Base-by-base conservation (phyloP, 2,888 invertebrate genomes). In the Melolontha melolontha region DNA sequence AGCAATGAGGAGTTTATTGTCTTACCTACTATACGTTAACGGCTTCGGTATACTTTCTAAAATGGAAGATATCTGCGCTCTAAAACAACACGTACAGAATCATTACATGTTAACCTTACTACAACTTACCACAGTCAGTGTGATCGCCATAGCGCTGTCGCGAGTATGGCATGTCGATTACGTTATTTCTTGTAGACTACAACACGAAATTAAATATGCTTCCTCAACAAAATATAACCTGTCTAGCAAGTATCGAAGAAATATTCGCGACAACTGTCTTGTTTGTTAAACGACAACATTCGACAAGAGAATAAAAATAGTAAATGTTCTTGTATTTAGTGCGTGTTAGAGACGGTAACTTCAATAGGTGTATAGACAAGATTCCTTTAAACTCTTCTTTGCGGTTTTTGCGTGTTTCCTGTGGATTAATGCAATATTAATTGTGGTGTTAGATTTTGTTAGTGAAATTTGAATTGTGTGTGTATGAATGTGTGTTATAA, bases 101-200 rank as follows among this genome's bases (percentile, higher is more conserved):
- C 34, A 47, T 49, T 47, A 17, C 54, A 40, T 54, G 34, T 34
- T 34, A 2, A 62, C 47, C 47, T 62, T 16, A 47, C 59, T 14
- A 44, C 44, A 16, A 47, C 44, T 62, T 47, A 34, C 47, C 47
- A 22, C 47, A 39, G 29, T 62, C 59, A 73, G 73, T 70, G 59
- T 44, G 68, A 69, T 71, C 71, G 74, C 73, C 75, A 72, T 73
- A 75, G 74, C 74, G 75, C 72, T 70, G 68, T 64, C 44, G 73
- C 74, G 72, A 74, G 73, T 73, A 64, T 74, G 73, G 72, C 70
- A 70, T 62, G 66, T 29, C 71, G 52, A 41, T 12, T 54, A 42
- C 10, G 27, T 57, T 16, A 16, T 49, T 40, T 12, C 27, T 17
- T 11, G 27, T n/a, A 29, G 42, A 64, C 14, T 22, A 42, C 49